phyloP scores from a whole-genome alignment of 2,113 vertebrate species.

The Bolborhynchus lineola region DNA sequence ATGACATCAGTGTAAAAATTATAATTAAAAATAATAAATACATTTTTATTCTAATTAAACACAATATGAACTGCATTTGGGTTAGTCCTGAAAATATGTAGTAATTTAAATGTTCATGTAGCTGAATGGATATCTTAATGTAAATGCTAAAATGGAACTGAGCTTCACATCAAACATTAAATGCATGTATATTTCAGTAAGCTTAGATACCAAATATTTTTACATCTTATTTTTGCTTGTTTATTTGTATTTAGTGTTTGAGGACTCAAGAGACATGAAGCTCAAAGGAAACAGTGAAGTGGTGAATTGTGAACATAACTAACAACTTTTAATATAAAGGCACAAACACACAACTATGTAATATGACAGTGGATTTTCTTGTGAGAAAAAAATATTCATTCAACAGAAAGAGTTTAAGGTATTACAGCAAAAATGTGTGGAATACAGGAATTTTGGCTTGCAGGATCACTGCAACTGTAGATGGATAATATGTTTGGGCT shows the following conservation, averaged over 20 bases:
- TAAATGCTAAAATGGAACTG: background rate
- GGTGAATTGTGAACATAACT: background rate
- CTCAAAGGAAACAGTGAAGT: background rate
- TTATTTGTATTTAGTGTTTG: background rate
- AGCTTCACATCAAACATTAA: background rate
- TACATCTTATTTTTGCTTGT: background rate
- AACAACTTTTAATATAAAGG: background rate
- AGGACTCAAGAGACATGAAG: background rate
- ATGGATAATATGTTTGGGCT: background rate
- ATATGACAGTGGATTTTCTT: background rate
- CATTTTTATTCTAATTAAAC: fast-evolving
- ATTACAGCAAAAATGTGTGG: background rate
- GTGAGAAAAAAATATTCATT: background rate
- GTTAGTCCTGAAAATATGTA: background rate
- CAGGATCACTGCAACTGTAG: background rate
- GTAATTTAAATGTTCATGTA: background rate
- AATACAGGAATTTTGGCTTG: background rate
- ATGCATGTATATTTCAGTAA: background rate
- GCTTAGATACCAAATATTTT: background rate
- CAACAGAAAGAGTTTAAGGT: background rate
- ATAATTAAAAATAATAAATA: background rate
- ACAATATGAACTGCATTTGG: background rate
- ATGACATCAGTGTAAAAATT: background rate
- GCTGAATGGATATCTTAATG: background rate
- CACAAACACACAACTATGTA: background rate